Percentiles rank a stretch among this genome's conserved stretches.
phyloP scores from a whole-genome alignment of 2,797 vertebrate genomes.

The Anas flavirostris region DNA sequence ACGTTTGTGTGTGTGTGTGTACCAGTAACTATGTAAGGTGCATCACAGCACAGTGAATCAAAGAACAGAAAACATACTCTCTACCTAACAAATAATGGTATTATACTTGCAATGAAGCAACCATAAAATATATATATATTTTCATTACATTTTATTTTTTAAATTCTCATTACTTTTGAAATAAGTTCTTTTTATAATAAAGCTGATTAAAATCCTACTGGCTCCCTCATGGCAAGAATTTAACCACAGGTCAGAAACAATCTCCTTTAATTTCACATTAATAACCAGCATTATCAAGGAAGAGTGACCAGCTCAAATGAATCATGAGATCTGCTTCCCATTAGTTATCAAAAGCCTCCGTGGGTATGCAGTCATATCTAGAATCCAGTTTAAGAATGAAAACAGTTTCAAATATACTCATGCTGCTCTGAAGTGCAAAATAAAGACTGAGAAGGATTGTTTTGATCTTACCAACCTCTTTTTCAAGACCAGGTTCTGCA shows the following conservation, averaged over 20 bases:
- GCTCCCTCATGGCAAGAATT: not conserved
- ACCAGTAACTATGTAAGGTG: not conserved
- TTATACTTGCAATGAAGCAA: not conserved
- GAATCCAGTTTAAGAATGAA: not conserved
- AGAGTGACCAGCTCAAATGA: rapidly evolving
- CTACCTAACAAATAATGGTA: not conserved
- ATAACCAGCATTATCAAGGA: not conserved
- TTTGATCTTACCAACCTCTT: conserved; percentile 84
- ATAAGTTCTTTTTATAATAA: not conserved
- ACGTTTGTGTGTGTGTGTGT: not conserved
- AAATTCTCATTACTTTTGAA: not conserved
- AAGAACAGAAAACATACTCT: not conserved
- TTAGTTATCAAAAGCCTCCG: not conserved
- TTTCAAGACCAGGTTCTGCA: conserved; percentile 90
- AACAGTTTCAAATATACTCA: not conserved
- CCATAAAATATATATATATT: not conserved
- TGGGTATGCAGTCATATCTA: not conserved
- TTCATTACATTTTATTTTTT: not conserved
- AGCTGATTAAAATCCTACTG: not conserved
- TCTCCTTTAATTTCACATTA: not conserved
- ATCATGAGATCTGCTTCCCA: not conserved
- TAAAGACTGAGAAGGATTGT: not conserved
- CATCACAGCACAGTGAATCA: not conserved
- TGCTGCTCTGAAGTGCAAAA: not conserved
- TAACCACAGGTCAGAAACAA: not conserved